Evolutionary conservation across 2,888 invertebrate species (phyloP), one percentile per base, ranked within the genome.

Genomic region (Leptothorax acervorum): DNA sequence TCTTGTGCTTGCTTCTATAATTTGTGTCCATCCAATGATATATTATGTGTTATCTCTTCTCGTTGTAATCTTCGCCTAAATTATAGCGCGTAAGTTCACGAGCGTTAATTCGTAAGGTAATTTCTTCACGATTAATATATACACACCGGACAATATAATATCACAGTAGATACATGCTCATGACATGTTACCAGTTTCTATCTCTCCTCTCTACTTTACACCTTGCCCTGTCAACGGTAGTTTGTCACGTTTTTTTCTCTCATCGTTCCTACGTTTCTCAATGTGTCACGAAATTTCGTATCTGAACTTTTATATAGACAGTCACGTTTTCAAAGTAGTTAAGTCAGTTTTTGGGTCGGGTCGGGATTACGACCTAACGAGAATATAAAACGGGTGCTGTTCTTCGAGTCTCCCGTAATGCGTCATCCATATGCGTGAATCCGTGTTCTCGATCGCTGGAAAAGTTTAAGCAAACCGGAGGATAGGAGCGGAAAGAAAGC

Each of bases 1-100:
- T 88, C 87, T 79, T 79, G 73, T 92, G 93, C 93, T 92, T 93
- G 93, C 93, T 92, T 93, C 85, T 92, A 87, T 89, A 71, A 88
- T 90, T 87, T 90, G 8, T 86, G 57, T 88, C 86, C 86, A 85
- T 85, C 88, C 87, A 55, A 66, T 65, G 65, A 87, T 48, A 82
- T 65, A 66, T 79, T 87, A 84, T 88, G 23, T 86, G 66, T 84
- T 74, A 71, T 66, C 73, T 81, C 83, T 78, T 86, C 68, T 78
- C 84, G 55, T 74, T 78, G 76, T 83, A 85, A 70, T 71, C 62
- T 65, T 84, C 48, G 83, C 60, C 51, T 53, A 82, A 63, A 82
- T 74, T 57, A 75, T 83, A 85, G 63, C 51, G 48, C 65, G 11
- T 83, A 75, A 87, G 57, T 68, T 73, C 66, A 85, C 60, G 23